Conservation (phyloP, 2,113 vertebrate species). For the Macroglossus sobrinus region DNA sequence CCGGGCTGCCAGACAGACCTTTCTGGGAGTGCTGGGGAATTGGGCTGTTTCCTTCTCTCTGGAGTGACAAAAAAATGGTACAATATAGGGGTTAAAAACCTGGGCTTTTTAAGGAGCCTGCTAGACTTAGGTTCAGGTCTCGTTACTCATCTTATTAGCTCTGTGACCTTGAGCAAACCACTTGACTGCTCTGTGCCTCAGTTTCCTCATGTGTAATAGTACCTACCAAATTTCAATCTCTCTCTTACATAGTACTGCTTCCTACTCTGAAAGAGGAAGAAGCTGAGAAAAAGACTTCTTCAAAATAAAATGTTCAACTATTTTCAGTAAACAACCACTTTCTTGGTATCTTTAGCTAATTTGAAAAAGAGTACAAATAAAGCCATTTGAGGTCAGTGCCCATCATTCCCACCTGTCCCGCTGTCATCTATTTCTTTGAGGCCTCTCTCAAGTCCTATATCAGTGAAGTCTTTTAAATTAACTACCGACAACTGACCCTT, state of each 20-base stretch:
- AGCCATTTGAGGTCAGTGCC: neutral
- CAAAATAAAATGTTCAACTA: neutral
- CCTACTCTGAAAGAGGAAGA: neutral
- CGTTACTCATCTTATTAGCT: neutral
- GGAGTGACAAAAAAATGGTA: neutral
- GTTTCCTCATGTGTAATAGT: neutral
- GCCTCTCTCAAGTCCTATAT: neutral
- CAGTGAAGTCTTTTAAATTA: neutral
- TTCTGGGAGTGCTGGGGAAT: neutral
- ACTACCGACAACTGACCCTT: neutral
- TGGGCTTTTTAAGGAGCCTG: neutral
- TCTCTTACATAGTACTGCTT: neutral
- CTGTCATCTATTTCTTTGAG: neutral
- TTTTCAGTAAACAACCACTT: neutral
- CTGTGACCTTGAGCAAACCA: neutral
- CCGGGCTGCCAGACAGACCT: no score
- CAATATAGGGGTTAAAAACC: neutral
- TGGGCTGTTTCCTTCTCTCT: neutral
- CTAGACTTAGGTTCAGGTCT: neutral
- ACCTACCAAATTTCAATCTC: neutral
- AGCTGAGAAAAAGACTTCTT: neutral
- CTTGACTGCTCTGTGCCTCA: neutral
- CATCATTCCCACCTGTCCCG: neutral
- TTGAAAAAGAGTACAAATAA: neutral
- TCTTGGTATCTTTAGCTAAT: neutral